Evolutionary conservation across 2,888 invertebrate species (phyloP), one percentile per base, ranked within the genome.

Genomic region (Aspidiotus rigidus): DNA sequence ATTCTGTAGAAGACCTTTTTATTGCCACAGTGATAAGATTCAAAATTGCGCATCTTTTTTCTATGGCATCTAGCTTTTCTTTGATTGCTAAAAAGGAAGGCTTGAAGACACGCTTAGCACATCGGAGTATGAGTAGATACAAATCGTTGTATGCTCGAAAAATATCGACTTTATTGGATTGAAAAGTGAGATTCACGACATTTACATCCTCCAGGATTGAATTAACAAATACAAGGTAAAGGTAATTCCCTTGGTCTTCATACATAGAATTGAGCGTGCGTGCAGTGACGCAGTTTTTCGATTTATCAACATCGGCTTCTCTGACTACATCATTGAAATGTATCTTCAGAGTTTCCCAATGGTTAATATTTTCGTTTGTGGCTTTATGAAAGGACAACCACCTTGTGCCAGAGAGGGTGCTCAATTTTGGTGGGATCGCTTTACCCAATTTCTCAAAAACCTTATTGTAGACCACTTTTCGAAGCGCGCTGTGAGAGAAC

Each of bases 361-460:
- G 74, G 15, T 72, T 64, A n/a, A 74, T 16, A 53, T 73, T 74
- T 44, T 67, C 72, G 54, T 70, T 63, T 9, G 74, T 73, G 11
- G 74, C 74, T 60, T 67, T 70, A 66, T 72, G 72, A 71, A 73
- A 73, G 7, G 74, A 72, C n/a, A 75, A 71, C 75, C 75, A 76
- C 2, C 74, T 70, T 28, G 73, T 73, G 54, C 61, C 16, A n/a
- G 73, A 69, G 15, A 74, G 62, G 42, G 69, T 67, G 55, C 56
- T 63, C 54, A 71, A 66, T 69, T 72, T 73, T 54, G 53, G 42
- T 39, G 67, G 59, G n/a, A 39, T 39, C 49, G 39, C 57, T 39
- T 64, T 71, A 62, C 72, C 72, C 53, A 73, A 71, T n/a, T 70
- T 55, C 62, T 72, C 64, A 57, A 59, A 74, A 16, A 74, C 66